phyloP scores from a whole-genome alignment of 1,140 invertebrate genomes.

The Nixonia krombeini region DNA sequence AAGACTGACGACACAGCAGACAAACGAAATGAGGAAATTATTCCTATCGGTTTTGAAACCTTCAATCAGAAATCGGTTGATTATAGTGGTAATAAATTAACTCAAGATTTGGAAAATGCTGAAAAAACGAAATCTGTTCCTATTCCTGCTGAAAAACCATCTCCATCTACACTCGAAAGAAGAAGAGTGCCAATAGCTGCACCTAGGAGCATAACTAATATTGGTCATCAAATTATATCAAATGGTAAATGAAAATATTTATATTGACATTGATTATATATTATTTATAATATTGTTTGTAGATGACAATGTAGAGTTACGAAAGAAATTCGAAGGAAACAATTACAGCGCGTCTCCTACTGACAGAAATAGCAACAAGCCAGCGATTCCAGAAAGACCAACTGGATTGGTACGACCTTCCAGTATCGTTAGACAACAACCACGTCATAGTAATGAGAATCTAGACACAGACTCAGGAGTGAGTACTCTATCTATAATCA shows the following conservation, averaged over 20 bases:
- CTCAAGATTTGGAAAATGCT: slow-evolving; percentile 31
- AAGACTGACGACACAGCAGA: slow-evolving; percentile 14
- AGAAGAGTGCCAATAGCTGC: slow-evolving; percentile 71
- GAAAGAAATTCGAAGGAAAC: slow-evolving; percentile 60
- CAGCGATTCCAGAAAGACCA: slow-evolving; percentile 80
- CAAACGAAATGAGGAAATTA: slow-evolving; percentile 31
- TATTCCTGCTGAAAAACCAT: slow-evolving; percentile 56
- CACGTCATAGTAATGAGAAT: slow-evolving; percentile 63
- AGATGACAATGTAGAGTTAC: slow-evolving; percentile 63
- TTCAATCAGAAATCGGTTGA: slow-evolving; percentile 33
- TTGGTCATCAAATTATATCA: slow-evolving; percentile 41
- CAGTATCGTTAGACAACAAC: slow-evolving; percentile 70
- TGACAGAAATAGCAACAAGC: slow-evolving; percentile 76
- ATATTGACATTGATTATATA: slow-evolving; percentile 2
- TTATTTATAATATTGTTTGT: slow-evolving; percentile 9
- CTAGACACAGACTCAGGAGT: slow-evolving; percentile 65
- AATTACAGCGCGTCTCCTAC: slow-evolving; percentile 21
- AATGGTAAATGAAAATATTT: too few species aligned
- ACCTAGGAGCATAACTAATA: slow-evolving; percentile 70
- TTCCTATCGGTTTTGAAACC: slow-evolving; percentile 47
- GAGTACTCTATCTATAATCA: slow-evolving; percentile 54
- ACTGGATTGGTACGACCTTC: slow-evolving; percentile 75
- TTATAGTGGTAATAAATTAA: slow-evolving; percentile 28
- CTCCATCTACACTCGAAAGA: slow-evolving; percentile 58
- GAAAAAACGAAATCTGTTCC: slow-evolving; percentile 55